A percentile compares a stretch with the other conserved stretches of the same genome.
phyloP scores from a whole-genome alignment of 1,140 invertebrate genomes.

The Drosophila arawakana region DNA sequence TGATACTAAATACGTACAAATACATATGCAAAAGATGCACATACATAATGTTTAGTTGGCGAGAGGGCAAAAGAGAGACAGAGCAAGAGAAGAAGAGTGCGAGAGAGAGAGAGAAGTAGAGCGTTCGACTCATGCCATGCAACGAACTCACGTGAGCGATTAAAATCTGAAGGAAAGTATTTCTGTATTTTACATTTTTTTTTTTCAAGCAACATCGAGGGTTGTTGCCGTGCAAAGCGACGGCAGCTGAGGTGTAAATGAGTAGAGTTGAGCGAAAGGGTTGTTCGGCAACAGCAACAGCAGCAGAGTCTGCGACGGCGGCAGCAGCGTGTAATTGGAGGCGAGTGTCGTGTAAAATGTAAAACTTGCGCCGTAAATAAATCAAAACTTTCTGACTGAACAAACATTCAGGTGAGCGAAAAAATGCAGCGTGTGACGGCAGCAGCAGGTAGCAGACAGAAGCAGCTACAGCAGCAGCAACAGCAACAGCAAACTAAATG shows the following conservation, averaged over 20 bases:
- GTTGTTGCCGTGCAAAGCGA: constrained; percentile 40
- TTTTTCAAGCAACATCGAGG: constrained; percentile 43
- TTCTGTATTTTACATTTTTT: constrained; percentile 60
- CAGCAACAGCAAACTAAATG: constrained; percentile 47
- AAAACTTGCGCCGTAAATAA: constrained; percentile 83
- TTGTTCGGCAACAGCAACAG: constrained; percentile 33
- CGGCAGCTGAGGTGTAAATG: constrained; percentile 74
- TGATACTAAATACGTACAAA: constrained; percentile 53
- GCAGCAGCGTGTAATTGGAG: constrained; percentile 75
- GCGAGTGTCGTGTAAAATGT: constrained; percentile 83
- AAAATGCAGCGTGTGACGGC: constrained; percentile 75
- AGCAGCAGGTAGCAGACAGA: constrained; percentile 22
- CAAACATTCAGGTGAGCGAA: constrained; percentile 83
- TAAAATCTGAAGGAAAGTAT: constrained; percentile 81
- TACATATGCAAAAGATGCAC: constrained; percentile 29
- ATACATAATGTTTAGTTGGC: constrained; percentile 14
- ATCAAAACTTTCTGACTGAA: constrained; percentile 84
- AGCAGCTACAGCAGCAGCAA: constrained; percentile 43
- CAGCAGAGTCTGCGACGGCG: constrained; percentile 7
- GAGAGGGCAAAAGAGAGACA: neutral
- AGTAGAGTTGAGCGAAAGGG: constrained; percentile 63
- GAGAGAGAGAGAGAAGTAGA: constrained; percentile 5
- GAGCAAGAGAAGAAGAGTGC: neutral
- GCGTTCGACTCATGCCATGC: constrained; percentile 13
- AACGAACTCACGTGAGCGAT: constrained; percentile 79